phyloP scores from a whole-genome alignment of 1,140 invertebrate genomes.

The Trichonephila inaurata region DNA sequence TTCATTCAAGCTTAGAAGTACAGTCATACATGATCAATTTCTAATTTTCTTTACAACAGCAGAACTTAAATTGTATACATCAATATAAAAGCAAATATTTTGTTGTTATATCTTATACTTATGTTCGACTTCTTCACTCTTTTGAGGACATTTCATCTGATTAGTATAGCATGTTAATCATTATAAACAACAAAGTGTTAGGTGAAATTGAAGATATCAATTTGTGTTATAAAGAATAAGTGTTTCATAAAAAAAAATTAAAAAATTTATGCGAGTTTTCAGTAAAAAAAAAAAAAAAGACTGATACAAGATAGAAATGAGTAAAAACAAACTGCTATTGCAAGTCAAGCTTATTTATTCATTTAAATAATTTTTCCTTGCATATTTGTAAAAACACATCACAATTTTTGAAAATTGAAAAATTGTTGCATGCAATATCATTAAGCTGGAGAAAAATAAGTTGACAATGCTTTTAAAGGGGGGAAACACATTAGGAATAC shows the following conservation, averaged over 20 bases:
- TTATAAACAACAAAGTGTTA: too few relatives aligned
- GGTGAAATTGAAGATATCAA: too few relatives aligned
- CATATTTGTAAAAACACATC: constrained; percentile 30
- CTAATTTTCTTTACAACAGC: too few relatives aligned
- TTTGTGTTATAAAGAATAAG: not conserved
- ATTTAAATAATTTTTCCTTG: not conserved
- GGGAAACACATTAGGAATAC: not conserved
- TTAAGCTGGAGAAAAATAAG: not conserved
- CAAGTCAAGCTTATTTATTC: not conserved
- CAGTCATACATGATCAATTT: too few relatives aligned
- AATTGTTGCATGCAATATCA: not conserved
- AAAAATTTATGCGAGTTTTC: not conserved
- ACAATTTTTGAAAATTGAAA: not conserved
- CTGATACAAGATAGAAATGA: not conserved
- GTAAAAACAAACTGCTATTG: not conserved
- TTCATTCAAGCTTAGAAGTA: too few relatives aligned
- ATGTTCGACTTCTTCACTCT: too few relatives aligned
- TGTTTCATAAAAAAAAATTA: not conserved
- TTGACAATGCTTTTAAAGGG: not conserved
- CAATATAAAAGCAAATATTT: too few relatives aligned
- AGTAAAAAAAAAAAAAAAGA: too few relatives aligned
- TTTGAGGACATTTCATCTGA: too few relatives aligned
- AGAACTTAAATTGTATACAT: too few relatives aligned
- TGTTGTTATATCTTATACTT: too few relatives aligned
- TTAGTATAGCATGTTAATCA: too few relatives aligned